A percentile compares a stretch with the other conserved stretches of the same genome.
Conservation (phyloP, 2,113 vertebrate genomes). For the Siniperca knerii region DNA sequence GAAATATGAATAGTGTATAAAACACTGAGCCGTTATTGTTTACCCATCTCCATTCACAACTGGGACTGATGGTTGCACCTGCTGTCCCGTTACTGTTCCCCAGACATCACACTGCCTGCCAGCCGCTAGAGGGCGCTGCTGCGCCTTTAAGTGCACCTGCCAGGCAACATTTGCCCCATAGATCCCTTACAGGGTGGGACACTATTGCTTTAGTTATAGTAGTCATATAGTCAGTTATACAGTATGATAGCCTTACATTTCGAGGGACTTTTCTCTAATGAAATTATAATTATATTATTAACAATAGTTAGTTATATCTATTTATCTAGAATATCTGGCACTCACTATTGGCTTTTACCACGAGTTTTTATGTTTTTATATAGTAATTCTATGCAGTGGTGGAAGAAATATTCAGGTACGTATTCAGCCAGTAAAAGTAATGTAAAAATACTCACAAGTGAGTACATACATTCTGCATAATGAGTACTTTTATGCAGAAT, state of each 20-base stretch:
- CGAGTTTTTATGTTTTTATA: neutral
- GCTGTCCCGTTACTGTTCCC: constrained; percentile 38
- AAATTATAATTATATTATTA: neutral
- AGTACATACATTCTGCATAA: neutral
- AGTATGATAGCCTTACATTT: neutral
- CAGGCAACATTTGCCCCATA: neutral
- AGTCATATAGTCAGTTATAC: neutral
- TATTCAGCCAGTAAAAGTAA: neutral
- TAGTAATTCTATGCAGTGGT: neutral
- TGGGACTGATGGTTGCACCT: constrained; percentile 32
- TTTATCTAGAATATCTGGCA: too few species aligned
- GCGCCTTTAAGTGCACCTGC: neutral
- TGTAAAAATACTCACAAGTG: neutral
- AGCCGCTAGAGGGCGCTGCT: constrained; percentile 11
- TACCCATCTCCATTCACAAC: neutral
- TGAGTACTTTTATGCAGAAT: neutral
- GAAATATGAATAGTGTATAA: neutral
- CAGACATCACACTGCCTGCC: neutral
- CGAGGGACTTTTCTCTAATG: neutral
- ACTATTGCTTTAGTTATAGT: neutral
- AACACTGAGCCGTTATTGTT: constrained; percentile 21
- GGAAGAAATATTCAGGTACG: neutral
- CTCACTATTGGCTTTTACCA: too few species aligned
- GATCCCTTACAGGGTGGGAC: neutral
- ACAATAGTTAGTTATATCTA: neutral